phyloP scores from a whole-genome alignment of 1,140 invertebrate species.

The Platorchestia sp. region DNA sequence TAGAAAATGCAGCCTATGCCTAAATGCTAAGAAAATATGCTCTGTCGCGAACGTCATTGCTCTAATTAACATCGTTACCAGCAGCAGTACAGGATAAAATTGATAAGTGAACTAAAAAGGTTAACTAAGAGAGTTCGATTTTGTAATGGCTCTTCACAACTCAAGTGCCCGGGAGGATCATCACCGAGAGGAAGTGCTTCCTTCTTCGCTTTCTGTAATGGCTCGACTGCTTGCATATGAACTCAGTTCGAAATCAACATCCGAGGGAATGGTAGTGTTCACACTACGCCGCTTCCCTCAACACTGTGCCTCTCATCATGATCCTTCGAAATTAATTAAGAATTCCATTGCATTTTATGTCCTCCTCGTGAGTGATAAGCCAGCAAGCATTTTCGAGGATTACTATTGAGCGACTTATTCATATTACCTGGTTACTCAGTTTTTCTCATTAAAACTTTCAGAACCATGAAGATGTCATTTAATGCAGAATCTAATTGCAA shows the following conservation, averaged over 20 bases:
- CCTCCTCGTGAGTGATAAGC: too few relatives aligned
- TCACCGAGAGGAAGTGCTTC: not conserved
- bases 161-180: not conserved
- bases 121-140: not conserved
- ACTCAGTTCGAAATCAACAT: not conserved
- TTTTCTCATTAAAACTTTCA: too few relatives aligned
- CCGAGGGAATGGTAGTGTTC: too few relatives aligned
- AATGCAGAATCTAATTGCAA: too few relatives aligned
- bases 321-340: too few relatives aligned
- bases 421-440: too few relatives aligned
- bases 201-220: not conserved
- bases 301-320: too few relatives aligned
- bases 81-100: not conserved
- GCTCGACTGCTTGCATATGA: not conserved
- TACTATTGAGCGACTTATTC: too few relatives aligned
- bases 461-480: too few relatives aligned
- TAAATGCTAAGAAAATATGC: not conserved
- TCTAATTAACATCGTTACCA: not conserved
- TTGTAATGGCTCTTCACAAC: not conserved
- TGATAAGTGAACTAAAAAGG: not conserved
- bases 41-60: not conserved
- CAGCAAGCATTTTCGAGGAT: too few relatives aligned
- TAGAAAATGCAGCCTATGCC: not conserved
- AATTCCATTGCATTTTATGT: too few relatives aligned
- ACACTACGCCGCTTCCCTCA: too few relatives aligned